Conservation (phyloP, 1,140 invertebrate genomes). For the Eufriesea mexicana region DNA sequence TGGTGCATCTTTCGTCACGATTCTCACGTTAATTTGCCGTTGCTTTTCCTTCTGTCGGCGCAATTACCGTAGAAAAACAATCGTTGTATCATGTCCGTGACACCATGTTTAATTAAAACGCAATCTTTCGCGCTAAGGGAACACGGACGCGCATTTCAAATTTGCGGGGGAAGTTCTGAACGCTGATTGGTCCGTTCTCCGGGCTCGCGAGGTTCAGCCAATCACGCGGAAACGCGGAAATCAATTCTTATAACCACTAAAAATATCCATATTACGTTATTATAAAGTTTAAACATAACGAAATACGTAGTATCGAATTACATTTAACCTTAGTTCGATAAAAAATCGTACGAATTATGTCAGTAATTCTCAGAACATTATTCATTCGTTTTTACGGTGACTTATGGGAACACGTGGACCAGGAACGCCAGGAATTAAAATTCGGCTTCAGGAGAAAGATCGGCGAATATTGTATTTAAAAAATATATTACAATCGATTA, state of each 20-base stretch:
- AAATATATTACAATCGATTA: no score
- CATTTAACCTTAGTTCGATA: background rate
- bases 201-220: background rate
- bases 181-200: background rate
- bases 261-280: background rate
- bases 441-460: background rate
- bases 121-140: background rate
- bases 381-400: background rate
- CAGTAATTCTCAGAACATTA: background rate
- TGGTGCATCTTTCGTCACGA: background rate
- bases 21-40: conserved; percentile 26
- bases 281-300: no score
- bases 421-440: background rate
- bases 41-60: background rate
- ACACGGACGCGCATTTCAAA: conserved; percentile 30
- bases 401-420: background rate
- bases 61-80: conserved; percentile 3
- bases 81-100: background rate
- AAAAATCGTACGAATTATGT: background rate
- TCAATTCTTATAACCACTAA: background rate
- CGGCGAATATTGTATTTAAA: no score
- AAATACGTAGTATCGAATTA: background rate
- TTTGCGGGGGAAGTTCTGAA: background rate
- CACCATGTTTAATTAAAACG: conserved; percentile 23
- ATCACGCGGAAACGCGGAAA: background rate